Conservation (phyloP, 2,888 invertebrate species). For the Drosophila kuntzei region DNA sequence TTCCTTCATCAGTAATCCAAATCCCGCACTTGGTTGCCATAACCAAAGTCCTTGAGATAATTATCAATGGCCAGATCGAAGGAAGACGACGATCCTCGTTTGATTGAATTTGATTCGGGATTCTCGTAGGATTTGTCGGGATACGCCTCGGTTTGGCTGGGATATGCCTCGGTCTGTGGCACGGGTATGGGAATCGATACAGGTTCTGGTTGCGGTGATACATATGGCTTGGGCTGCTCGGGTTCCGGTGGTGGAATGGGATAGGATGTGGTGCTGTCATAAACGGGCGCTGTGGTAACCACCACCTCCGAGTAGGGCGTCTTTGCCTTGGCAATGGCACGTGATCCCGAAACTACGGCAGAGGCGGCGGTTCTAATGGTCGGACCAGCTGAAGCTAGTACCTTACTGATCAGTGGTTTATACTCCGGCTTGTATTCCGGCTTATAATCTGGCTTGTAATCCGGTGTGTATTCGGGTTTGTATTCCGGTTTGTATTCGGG, state of each 20-base stretch:
- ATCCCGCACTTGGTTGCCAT: constrained; percentile 67
- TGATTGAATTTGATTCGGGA: constrained; percentile 39
- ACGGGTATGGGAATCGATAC: constrained; percentile 30
- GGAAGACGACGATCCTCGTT: constrained; percentile 52
- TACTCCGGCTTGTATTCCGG: constrained; percentile 37
- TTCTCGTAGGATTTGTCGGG: constrained; percentile 54
- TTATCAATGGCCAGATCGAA: constrained; percentile 73
- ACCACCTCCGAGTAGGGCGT: constrained; percentile 63
- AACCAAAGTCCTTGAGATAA: constrained; percentile 72
- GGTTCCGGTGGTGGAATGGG: constrained; percentile 10
- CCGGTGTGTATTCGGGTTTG: constrained; percentile 19
- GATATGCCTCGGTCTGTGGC: constrained; percentile 49
- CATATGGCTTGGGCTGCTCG: constrained; percentile 12
- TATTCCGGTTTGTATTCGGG: constrained; percentile 11
- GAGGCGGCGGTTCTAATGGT: constrained; percentile 41
- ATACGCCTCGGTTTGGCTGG: constrained; percentile 51
- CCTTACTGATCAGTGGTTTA: constrained; percentile 38
- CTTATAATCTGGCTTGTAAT: constrained; percentile 37
- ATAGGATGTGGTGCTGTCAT: constrained; percentile 54
- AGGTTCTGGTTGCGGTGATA: constrained; percentile 16
- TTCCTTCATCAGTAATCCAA: constrained; percentile 52
- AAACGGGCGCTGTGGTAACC: constrained; percentile 58
- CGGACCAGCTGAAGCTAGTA: background rate
- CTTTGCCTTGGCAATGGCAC: constrained; percentile 62
- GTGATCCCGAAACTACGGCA: constrained; percentile 44